phyloP scores from a whole-genome alignment of 1,140 invertebrate genomes.

The Apocrypta bakeri region DNA sequence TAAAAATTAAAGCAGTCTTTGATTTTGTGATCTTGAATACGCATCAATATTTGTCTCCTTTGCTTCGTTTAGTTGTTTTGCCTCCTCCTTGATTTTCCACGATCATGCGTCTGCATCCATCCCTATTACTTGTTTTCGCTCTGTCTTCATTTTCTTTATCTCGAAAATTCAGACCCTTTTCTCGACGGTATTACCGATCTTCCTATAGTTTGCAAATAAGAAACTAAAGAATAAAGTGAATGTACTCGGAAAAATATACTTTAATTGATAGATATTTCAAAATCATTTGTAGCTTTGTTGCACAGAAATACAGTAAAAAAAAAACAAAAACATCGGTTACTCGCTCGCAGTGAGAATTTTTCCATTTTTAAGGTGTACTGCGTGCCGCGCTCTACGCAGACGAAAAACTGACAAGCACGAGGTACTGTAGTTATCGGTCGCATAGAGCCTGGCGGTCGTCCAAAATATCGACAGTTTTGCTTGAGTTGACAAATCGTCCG shows the following conservation, averaged over 20 bases:
- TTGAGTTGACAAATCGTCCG: conserved; percentile 50
- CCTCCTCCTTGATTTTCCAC: neutral
- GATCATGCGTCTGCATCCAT: neutral
- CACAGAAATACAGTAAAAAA: neutral
- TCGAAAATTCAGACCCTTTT: neutral
- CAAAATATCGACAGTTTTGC: conserved; percentile 47
- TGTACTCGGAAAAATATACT: neutral
- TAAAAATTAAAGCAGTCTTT: neutral
- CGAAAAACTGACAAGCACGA: neutral
- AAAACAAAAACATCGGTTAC: neutral
- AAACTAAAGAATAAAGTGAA: neutral
- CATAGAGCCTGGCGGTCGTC: conserved; percentile 30
- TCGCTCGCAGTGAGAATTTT: neutral
- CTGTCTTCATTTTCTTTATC: neutral
- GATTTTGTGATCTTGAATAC: neutral
- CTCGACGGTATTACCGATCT: neutral
- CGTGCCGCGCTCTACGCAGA: neutral
- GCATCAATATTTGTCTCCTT: neutral
- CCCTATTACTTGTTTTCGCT: neutral
- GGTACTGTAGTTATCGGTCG: neutral
- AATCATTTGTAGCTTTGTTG: neutral
- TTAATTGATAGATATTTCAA: neutral
- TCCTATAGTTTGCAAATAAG: neutral
- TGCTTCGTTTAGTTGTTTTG: neutral
- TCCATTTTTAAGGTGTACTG: neutral